These are phyloP conservation scores for Cirrhinus molitorella DNA, from an alignment of 2,797 vertebrate species.

Conservation along the genomic window DNA sequence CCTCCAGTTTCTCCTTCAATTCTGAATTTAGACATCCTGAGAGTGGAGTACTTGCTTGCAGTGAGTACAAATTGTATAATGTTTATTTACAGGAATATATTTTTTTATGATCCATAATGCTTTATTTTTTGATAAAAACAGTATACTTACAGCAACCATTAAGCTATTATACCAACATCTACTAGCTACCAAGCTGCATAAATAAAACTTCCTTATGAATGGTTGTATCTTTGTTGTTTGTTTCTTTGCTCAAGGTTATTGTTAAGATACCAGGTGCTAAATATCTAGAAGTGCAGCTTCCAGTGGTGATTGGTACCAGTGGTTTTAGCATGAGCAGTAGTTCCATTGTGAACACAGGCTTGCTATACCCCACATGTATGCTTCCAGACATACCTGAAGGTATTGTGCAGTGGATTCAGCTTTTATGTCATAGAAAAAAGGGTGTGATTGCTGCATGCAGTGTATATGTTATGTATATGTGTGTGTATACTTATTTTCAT, in stretches of 20 bases:
- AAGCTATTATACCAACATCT: background rate
- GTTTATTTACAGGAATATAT: background rate
- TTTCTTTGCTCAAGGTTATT: constrained; percentile 74
- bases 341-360: constrained; percentile 81
- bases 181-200: background rate
- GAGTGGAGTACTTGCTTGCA: constrained; percentile 83
- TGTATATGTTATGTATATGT: background rate
- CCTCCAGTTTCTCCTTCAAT: constrained; percentile 84
- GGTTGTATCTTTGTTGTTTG: background rate
- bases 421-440: background rate
- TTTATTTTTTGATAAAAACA: background rate
- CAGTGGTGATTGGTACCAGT: constrained; percentile 83
- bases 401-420: constrained; percentile 57
- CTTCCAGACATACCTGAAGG: constrained; percentile 85
- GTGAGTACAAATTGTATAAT: constrained; percentile 69
- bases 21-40: constrained; percentile 83
- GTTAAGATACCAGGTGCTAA: constrained; percentile 86
- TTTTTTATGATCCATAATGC: background rate
- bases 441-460: background rate
- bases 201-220: background rate
- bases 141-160: background rate
- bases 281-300: constrained; percentile 83
- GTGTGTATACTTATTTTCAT: background rate
- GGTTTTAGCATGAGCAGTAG: constrained; percentile 77
- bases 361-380: constrained; percentile 73